Evolutionary conservation across 1,140 invertebrate species (phyloP), one percentile per base, ranked within the genome.

Genomic region (Solenopsis fugax): DNA sequence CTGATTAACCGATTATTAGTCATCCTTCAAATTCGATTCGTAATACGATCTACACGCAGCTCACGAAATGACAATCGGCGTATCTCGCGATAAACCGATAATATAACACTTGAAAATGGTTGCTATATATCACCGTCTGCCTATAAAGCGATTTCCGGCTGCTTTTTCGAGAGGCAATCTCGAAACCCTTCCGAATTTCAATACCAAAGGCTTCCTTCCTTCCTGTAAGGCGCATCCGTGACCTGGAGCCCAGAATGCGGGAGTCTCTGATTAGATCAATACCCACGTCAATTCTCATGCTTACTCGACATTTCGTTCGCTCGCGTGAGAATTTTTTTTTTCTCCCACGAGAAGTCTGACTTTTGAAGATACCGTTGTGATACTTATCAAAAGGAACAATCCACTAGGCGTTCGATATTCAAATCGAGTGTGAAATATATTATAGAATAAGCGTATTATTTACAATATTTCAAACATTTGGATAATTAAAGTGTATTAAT

Each of bases 201-300:
- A 65, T 72, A 64, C 62, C 45, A 73, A 90, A 87, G 60, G 69
- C 80, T 78, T 77, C 78, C 34, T 78, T 77, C 78, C 34, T 21
- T 41, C 4, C 24, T 10, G 24, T 12, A 1, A 18, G 10, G 18
- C 7, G 45, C 37, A 64, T 72, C 9, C 37, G 21, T 52, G 29
- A 58, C 29, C 24, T 10, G 37, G 10, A 5, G 18, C 6, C 24
- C 5, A 12, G 29, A 67, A 75, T 54, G 54, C 16, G 56, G 10
- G 3, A 50, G 34, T 58, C 24, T 41, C 13, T 41, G 71, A 86
- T 76, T 77, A 50, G 56, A 72, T 89, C 84, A 71, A 76, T 86
- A 18, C 18, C 13, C 13, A 24, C 21, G 41, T 77, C 37, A 56
- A 62, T 77, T 18, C 21, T 34, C 24, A 45, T 45, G 62, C 48